Percentiles rank a stretch among this genome's conserved stretches.
Conservation (phyloP, 30 jellyfish, hydroid and myxozoan species). For the Chrysaora quinquecirrha region DNA sequence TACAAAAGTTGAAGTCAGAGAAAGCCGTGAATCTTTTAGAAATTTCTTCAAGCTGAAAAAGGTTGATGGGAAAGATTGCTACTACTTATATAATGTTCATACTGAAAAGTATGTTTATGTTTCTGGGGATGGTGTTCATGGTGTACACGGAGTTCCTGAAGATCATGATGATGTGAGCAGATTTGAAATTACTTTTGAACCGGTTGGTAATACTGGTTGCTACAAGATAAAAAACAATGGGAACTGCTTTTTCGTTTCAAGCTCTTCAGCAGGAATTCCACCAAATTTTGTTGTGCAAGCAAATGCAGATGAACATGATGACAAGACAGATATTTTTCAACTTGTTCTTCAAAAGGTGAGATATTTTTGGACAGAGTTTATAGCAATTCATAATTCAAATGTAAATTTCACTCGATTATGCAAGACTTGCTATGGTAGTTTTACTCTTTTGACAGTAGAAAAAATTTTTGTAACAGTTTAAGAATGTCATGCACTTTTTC, state of each 20-base stretch:
- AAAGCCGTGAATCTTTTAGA: constrained; percentile 28
- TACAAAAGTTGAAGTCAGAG: constrained; percentile 50
- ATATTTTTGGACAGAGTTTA: too few relatives aligned
- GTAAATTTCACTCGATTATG: too few relatives aligned
- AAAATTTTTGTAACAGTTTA: too few relatives aligned
- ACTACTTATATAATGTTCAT: constrained; percentile 25
- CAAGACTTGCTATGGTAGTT: too few relatives aligned
- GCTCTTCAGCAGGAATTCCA: constrained; percentile 53
- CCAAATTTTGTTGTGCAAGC: constrained; percentile 40
- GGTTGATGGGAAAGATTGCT: constrained; percentile 12
- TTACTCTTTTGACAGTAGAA: too few relatives aligned
- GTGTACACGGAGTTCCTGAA: constrained; percentile 42
- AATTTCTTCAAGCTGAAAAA: constrained; percentile 46
- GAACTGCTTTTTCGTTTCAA: constrained; percentile 28
- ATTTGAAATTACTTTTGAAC: constrained; percentile 16
- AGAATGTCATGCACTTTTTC: too few relatives aligned
- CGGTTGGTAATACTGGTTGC: constrained; percentile 21
- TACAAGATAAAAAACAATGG: constrained; percentile 28
- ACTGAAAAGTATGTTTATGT: constrained; percentile 60
- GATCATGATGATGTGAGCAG: constrained; percentile 8
- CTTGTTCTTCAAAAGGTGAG: constrained; percentile 36
- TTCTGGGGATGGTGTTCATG: too few relatives aligned
- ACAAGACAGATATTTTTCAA: constrained; percentile 36
- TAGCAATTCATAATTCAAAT: too few relatives aligned
- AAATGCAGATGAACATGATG: constrained; percentile 14